Percentiles rank a stretch among this genome's conserved stretches.
phyloP scores from a whole-genome alignment of 2,797 vertebrate genomes.

The Australoheros facetus region DNA sequence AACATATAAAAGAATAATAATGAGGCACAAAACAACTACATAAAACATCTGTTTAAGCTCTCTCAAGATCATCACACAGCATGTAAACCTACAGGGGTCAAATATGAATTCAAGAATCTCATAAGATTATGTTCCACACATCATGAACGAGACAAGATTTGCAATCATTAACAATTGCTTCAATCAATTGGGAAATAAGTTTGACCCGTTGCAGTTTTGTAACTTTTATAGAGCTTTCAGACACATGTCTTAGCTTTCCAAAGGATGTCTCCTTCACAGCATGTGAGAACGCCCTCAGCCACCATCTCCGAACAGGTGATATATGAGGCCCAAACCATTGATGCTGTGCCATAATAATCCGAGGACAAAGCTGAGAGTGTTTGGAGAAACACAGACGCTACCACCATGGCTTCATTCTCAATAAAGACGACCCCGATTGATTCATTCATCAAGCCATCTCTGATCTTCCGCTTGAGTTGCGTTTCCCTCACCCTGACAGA shows the following conservation, averaged over 20 bases:
- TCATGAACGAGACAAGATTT: conserved; percentile 41
- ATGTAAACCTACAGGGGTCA: conserved; percentile 54
- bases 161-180: conserved; percentile 38
- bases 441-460: conserved; percentile 63
- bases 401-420: conserved; percentile 80
- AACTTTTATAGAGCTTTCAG: conserved; percentile 55
- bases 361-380: conserved; percentile 61
- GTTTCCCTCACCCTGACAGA: conserved; percentile 64
- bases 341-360: conserved; percentile 68
- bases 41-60: conserved; percentile 60
- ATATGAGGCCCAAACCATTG: conserved; percentile 63
- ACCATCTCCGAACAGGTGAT: conserved; percentile 66
- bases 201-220: conserved; percentile 57
- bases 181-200: conserved; percentile 63
- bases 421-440: conserved; percentile 44
- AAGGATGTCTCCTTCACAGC: conserved; percentile 69
- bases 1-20: conserved; percentile 67
- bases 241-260: conserved; percentile 64
- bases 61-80: conserved; percentile 47
- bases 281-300: conserved; percentile 76
- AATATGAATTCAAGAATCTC: conserved; percentile 57
- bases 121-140: conserved; percentile 43
- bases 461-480: conserved; percentile 73
- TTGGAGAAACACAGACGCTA: conserved; percentile 71
- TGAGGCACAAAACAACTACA: conserved; percentile 61